Evolutionary conservation across 64 coral and sea anemone species (phyloP).

Genomic region (Anthopleura sola): DNA sequence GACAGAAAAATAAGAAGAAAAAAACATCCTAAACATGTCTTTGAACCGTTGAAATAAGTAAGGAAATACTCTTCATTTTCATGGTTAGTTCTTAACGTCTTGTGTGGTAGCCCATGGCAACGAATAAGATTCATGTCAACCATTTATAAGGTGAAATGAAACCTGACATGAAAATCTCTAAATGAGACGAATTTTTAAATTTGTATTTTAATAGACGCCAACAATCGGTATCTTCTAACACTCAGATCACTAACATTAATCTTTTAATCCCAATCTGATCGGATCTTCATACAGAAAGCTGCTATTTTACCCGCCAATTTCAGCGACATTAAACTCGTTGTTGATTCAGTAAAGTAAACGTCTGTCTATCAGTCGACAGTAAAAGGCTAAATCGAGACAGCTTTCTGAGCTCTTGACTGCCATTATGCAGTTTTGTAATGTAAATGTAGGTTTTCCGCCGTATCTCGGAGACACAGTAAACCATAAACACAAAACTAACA

Average conservation of each 20-base stretch:
- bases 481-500: background rate
- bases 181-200: background rate
- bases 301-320: background rate
- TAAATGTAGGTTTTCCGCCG: background rate
- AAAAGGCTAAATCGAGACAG: background rate
- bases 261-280: slow-evolving; percentile 1
- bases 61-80: too few species aligned
- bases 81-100: too few species aligned
- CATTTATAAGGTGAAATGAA: background rate
- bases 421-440: slow-evolving; percentile 8
- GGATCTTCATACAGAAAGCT: slow-evolving; percentile 12
- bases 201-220: background rate
- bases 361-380: background rate
- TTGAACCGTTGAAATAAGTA: too few species aligned
- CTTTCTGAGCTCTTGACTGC: background rate
- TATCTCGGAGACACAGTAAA: slow-evolving; percentile 11
- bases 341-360: slow-evolving; percentile 23
- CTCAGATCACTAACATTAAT: background rate
- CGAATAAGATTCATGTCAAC: background rate
- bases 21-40: too few species aligned
- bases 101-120: background rate
- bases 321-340: background rate
- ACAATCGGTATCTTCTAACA: background rate
- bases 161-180: background rate
- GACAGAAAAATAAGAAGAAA: too few species aligned